Base-by-base conservation (phyloP, 2,797 vertebrate species). In the Pampus argenteus region DNA sequence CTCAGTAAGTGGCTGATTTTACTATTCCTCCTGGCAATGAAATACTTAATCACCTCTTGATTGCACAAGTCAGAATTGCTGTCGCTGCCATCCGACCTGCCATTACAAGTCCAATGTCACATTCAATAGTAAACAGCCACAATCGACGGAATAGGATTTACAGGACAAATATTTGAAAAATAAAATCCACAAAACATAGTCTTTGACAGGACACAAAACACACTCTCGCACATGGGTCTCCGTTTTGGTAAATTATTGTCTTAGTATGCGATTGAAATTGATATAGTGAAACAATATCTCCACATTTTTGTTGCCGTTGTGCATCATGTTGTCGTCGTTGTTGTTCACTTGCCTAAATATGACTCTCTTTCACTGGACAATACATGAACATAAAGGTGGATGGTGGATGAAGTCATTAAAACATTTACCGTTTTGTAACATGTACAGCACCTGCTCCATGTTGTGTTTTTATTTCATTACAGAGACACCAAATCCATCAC, bases 31-130 rank as follows among this genome's bases (percentile, higher is more conserved):
- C 66, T 56, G 71, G 74, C 82, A 80, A 82, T 81, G 78, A 81
- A 82, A 78, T 77, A 81, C 78, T 79, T 83, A 80, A 86, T 86
- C 85, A 82, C 71, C 61, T 34, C 80, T 88, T 89, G 83, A 88
- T 89, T 90, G 71, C 59, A 68, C 28, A 2, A 78, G 58, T 87
- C 79, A 75, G 67, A 74, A 74, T 60, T 60, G 74, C 38, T 20
- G 77, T 49, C 25, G 25, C 77, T 70, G 52, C 64, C 61, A 29
- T 42, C 22, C 57, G 42, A 29, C 71, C 84, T 85, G 68, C 79
- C 75, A 78, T 73, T 68, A 66, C 68, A 50, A 42, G 63, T 73
- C 68, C 79, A 84, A 76, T 88, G 87, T 92, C 84, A 90, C 79
- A 83, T 82, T 87, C 55, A 68, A 18, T 57, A 57, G 66, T 74